Percentiles rank a stretch among this genome's conserved stretches.
Evolutionary conservation across 2,797 vertebrate genomes (phyloP).

Genomic region (Echeneis naucrates): DNA sequence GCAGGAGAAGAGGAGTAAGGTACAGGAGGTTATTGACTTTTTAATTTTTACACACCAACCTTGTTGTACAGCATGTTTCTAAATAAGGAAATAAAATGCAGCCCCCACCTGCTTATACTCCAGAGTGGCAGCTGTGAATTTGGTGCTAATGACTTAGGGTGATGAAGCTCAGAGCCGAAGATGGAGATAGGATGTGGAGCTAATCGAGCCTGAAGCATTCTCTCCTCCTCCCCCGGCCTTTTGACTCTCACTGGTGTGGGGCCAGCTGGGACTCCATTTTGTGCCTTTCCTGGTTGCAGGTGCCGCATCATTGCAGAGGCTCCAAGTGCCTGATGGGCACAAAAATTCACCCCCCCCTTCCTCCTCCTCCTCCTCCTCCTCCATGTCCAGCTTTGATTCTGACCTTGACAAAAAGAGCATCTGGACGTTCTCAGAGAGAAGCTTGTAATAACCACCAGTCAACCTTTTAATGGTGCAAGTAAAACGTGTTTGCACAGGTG

Average conservation of each 20-base stretch:
- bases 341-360: constrained; percentile 16
- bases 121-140: constrained; percentile 71
- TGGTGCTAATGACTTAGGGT: constrained; percentile 61
- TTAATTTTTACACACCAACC: background rate
- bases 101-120: constrained; percentile 64
- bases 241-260: constrained; percentile 56
- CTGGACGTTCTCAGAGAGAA: constrained; percentile 63
- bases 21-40: background rate
- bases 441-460: constrained; percentile 68
- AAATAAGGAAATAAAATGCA: background rate
- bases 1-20: background rate
- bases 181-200: constrained; percentile 64
- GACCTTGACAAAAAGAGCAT: constrained; percentile 76
- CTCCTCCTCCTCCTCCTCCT: background rate
- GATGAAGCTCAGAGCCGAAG: constrained; percentile 64
- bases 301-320: constrained; percentile 60
- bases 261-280: constrained; percentile 81
- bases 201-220: constrained; percentile 77
- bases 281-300: constrained; percentile 71
- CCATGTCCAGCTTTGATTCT: constrained; percentile 51
- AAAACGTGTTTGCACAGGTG: constrained; percentile 58
- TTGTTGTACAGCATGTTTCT: constrained; percentile 5
- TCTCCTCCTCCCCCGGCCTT: constrained; percentile 55
- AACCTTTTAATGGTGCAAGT: constrained; percentile 59
- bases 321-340: constrained; percentile 57